phyloP scores from a whole-genome alignment of 2,113 vertebrate genomes.

The Protobothrops flavoviridis region DNA sequence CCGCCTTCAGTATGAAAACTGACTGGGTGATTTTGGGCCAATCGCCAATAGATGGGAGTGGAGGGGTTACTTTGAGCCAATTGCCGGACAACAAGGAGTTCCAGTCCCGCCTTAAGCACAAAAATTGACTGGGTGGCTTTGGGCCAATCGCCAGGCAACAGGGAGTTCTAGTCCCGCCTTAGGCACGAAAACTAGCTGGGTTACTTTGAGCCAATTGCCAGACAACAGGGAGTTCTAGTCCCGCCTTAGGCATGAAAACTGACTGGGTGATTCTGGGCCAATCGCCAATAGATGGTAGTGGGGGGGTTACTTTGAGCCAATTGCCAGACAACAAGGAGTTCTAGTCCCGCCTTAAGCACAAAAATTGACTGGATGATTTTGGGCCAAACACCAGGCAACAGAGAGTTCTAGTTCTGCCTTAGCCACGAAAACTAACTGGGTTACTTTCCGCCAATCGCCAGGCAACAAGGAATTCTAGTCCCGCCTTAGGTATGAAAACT shows the following conservation, averaged over 20 bases:
- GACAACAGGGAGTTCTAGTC: not conserved
- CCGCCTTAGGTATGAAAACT: not conserved
- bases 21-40: too few species aligned
- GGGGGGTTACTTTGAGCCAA: not conserved
- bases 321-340: not conserved
- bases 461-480: not conserved
- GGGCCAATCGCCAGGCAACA: too few species aligned
- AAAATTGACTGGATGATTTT: not conserved
- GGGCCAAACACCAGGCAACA: not conserved
- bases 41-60: too few species aligned
- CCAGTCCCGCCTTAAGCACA: not conserved
- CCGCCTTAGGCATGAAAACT: too few species aligned
- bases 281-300: too few species aligned
- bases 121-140: not conserved
- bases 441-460: not conserved
- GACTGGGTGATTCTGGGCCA: too few species aligned
- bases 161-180: not conserved
- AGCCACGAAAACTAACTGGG: too few species aligned
- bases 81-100: not conserved
- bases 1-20: too few species aligned
- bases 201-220: not conserved
- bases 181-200: rapidly evolving
- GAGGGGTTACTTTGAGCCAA: too few species aligned
- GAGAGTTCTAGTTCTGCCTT: not conserved
- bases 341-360: not conserved